These are phyloP conservation scores for Nematopogon swammerdamellus DNA, from an alignment of 2,888 invertebrate genomes.

Conservation along the genomic window DNA sequence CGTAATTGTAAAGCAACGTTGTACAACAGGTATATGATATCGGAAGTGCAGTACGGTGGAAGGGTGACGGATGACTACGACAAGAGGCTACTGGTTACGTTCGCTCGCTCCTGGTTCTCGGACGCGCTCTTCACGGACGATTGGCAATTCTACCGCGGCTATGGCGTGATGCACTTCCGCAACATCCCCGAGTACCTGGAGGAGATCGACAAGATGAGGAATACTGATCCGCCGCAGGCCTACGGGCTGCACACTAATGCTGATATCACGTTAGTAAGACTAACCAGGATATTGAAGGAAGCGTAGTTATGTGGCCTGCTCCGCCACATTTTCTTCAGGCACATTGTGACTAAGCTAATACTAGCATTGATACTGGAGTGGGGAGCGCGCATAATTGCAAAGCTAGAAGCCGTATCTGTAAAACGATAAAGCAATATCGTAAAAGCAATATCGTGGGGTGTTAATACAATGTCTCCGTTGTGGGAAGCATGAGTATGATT, in stretches of 20 bases:
- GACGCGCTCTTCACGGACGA: conserved; percentile 69
- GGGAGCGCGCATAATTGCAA: too few species aligned
- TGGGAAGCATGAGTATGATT: too few species aligned
- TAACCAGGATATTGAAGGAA: too few species aligned
- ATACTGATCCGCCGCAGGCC: conserved; percentile 79
- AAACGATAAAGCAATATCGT: too few species aligned
- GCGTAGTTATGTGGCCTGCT: too few species aligned
- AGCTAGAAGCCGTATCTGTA: too few species aligned
- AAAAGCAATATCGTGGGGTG: too few species aligned
- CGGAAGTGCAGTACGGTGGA: conserved; percentile 89
- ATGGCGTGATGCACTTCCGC: conserved; percentile 67
- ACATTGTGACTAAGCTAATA: too few species aligned
- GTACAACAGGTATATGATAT: conserved; percentile 75
- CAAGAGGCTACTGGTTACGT: conserved; percentile 74
- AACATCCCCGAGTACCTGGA: conserved; percentile 69
- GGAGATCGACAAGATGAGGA: conserved; percentile 70
- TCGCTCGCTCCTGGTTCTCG: conserved; percentile 73
- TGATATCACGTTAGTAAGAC: conserved; percentile 80
- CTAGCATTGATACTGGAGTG: too few species aligned
- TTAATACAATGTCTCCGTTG: too few species aligned
- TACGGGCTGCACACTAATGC: conserved; percentile 89
- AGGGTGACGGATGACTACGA: conserved; percentile 90
- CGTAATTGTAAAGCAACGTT: too few species aligned
- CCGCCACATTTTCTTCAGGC: too few species aligned
- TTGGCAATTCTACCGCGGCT: conserved; percentile 76